Base-by-base conservation (phyloP, 2,797 vertebrate species). In the Falco concolor region DNA sequence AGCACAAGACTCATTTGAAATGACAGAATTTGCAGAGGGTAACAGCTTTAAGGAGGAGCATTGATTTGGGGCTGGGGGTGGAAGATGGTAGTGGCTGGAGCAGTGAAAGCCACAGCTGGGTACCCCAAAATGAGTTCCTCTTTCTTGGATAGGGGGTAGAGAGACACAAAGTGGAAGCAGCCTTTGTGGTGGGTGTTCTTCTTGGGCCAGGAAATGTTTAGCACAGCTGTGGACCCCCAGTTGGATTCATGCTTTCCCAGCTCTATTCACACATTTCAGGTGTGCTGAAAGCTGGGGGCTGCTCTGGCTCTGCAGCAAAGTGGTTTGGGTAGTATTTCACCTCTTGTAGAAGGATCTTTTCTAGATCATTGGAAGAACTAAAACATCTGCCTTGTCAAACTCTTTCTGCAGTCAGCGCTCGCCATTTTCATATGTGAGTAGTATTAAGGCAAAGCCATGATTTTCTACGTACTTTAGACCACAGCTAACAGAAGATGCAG, bases 1-100 rank as follows among this genome's bases (percentile, higher is more conserved):
- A 97, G 93, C 93, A 93, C 74, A 97, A 91, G 96, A 92, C 91
- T 94, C 92, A 45, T n/a, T 97, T 96, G 93, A 97, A 97, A 97
- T 95, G 76, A 81, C 81, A 87, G 96, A 92, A 97, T 96, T 96
- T 97, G 93, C 84, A 95, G 56, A 93, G 73, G 92, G 86, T 89
- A 97, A 76, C 63, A 76, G 84, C 78, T 97, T 87, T 94, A 93
- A 93, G 89, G 72, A 95, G 86, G 50, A 85, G 15, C 73, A 75
- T 92, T 95, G 47, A 73, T 95, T 75, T 93, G 80, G 60, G 57
- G 14, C 34, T 91, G 70, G 53, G 45, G 82, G 53, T 87, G 60
- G 68, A 89, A 47, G 54, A 24, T 38, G 20, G 25, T 87, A 40
- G 57, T 73, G 69, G 64, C 69, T 87, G 68, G 86, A 90, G 73